A percentile compares a stretch with the other conserved stretches of the same genome.
Evolutionary conservation across 2,888 invertebrate genomes (phyloP).

Genomic region (Nemapogon koenigi): DNA sequence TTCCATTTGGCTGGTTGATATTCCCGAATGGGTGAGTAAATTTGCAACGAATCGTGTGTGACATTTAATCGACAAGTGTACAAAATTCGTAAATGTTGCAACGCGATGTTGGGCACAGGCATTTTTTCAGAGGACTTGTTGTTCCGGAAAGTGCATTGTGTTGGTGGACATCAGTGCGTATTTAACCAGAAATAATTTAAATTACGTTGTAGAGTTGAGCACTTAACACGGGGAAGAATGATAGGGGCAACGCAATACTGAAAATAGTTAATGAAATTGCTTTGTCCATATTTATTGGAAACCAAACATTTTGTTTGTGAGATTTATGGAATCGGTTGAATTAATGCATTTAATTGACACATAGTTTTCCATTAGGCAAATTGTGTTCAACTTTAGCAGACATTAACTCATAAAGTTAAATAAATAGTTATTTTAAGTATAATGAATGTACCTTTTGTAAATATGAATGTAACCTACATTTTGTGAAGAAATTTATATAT

Average conservation of each 20-base stretch:
- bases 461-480: no score
- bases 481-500: no score
- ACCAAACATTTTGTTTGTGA: conserved; percentile 5
- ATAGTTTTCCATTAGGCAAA: background rate
- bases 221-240: conserved; percentile 23
- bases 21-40: conserved; percentile 47
- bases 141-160: conserved; percentile 7
- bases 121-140: conserved; percentile 5
- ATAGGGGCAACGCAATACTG: no score
- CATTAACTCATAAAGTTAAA: no score
- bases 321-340: conserved; percentile 6
- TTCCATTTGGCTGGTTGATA: conserved; percentile 48
- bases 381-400: no score
- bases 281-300: conserved; percentile 25
- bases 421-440: no score
- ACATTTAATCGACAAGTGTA: conserved; percentile 58
- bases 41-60: conserved; percentile 49
- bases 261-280: conserved; percentile 48
- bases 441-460: no score
- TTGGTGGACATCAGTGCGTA: background rate
- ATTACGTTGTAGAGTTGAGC: conserved; percentile 31
- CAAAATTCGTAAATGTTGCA: conserved; percentile 43
- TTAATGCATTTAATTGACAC: conserved; percentile 7
- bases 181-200: conserved; percentile 29
- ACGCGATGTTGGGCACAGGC: conserved; percentile 30